These are phyloP conservation scores for Temnothorax unifasciatus DNA, from an alignment of 2,888 invertebrate genomes.

Conservation along the genomic window DNA sequence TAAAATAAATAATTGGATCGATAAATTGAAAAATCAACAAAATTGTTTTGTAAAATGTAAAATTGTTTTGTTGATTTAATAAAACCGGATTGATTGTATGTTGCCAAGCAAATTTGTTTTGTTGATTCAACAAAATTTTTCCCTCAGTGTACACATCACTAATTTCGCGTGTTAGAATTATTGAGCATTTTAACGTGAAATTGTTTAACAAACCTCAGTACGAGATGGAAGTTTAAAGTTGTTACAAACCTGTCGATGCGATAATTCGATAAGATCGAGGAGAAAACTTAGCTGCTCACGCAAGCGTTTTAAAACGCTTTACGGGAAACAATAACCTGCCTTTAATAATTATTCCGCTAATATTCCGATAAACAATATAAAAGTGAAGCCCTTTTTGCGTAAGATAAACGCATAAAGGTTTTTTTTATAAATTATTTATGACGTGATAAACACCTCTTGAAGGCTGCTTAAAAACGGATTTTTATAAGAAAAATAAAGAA, in stretches of 20 bases:
- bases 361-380: not conserved
- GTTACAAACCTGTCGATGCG: slow-evolving; percentile 31
- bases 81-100: too few species aligned
- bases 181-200: not conserved
- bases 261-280: slow-evolving; percentile 46
- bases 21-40: too few species aligned
- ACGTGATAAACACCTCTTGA: not conserved
- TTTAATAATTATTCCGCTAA: slow-evolving; percentile 49
- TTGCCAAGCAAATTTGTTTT: too few species aligned
- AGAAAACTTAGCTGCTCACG: slow-evolving; percentile 42
- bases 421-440: not conserved
- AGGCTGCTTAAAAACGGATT: not conserved
- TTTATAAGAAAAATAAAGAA: not conserved
- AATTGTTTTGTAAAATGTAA: too few species aligned
- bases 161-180: not conserved
- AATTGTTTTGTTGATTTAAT: too few species aligned
- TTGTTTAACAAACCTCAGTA: slow-evolving; percentile 7
- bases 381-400: not conserved
- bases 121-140: too few species aligned
- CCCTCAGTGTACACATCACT: not conserved
- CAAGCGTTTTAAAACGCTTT: slow-evolving; percentile 39
- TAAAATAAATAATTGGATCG: too few species aligned
- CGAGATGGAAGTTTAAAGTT: slow-evolving; percentile 20
- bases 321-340: slow-evolving; percentile 21
- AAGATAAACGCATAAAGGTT: not conserved